These are phyloP conservation scores for Stenurella melanura DNA, from an alignment of 2,888 invertebrate genomes.

Conservation along the genomic window DNA sequence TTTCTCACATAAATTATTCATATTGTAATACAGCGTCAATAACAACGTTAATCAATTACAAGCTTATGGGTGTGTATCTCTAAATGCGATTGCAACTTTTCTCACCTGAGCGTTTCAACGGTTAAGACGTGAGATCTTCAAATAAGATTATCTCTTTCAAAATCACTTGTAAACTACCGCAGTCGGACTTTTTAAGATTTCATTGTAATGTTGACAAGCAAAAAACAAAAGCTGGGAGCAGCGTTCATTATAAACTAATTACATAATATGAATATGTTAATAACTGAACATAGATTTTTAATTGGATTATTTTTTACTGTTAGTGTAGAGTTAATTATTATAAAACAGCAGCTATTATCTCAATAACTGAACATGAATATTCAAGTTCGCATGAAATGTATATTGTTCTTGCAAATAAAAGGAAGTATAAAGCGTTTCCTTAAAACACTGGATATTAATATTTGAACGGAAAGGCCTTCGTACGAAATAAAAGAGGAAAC, in stretches of 20 bases:
- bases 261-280: slow-evolving; percentile 8
- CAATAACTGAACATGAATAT: too few species aligned
- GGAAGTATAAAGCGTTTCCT: too few species aligned
- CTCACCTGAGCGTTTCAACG: slow-evolving; percentile 23
- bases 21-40: too few species aligned
- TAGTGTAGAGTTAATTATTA: slow-evolving; percentile 17
- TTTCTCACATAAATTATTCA: too few species aligned
- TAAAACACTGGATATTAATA: too few species aligned
- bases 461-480: too few species aligned
- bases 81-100: not conserved
- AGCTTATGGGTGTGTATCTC: not conserved
- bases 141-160: slow-evolving; percentile 3
- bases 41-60: not conserved
- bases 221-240: slow-evolving; percentile 28
- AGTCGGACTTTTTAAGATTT: slow-evolving; percentile 1
- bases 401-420: too few species aligned
- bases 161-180: slow-evolving; percentile 11
- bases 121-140: slow-evolving; percentile 33
- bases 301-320: slow-evolving; percentile 8
- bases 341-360: not conserved
- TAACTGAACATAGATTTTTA: slow-evolving; percentile 14
- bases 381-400: too few species aligned
- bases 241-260: slow-evolving; percentile 16
- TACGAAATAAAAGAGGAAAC: too few species aligned
- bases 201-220: slow-evolving; percentile 31